phyloP scores from a whole-genome alignment of 2,113 vertebrate species.

The Cichladusa arquata region DNA sequence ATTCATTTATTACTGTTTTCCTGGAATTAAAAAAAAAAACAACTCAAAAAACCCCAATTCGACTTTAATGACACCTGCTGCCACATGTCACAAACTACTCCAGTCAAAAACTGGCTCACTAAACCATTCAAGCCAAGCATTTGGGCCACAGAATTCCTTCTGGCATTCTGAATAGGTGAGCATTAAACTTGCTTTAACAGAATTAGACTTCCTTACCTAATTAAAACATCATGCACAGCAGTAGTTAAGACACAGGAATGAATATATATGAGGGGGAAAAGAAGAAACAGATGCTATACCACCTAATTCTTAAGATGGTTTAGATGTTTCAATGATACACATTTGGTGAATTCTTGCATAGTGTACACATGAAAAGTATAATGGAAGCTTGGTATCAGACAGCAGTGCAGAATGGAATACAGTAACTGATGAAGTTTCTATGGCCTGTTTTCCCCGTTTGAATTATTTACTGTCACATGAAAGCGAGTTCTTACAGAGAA shows the following conservation, averaged over 20 bases:
- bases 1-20: neutral
- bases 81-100: neutral
- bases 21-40: neutral
- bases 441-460: neutral
- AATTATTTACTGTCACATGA: neutral
- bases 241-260: neutral
- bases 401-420: neutral
- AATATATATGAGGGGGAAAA: rapidly evolving
- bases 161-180: neutral
- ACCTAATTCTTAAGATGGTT: neutral
- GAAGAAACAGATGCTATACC: neutral
- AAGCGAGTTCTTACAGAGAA: neutral
- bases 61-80: neutral
- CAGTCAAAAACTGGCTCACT: neutral
- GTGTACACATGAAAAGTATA: neutral
- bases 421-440: neutral
- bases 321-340: neutral
- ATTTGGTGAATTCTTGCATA: neutral
- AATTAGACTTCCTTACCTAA: neutral
- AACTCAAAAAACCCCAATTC: neutral
- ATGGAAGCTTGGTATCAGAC: neutral
- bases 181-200: neutral
- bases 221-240: neutral
- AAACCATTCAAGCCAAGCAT: neutral
- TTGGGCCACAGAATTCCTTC: neutral